These are phyloP conservation scores for Cyprinella venusta DNA, from an alignment of 2,797 vertebrate genomes.

Conservation along the genomic window DNA sequence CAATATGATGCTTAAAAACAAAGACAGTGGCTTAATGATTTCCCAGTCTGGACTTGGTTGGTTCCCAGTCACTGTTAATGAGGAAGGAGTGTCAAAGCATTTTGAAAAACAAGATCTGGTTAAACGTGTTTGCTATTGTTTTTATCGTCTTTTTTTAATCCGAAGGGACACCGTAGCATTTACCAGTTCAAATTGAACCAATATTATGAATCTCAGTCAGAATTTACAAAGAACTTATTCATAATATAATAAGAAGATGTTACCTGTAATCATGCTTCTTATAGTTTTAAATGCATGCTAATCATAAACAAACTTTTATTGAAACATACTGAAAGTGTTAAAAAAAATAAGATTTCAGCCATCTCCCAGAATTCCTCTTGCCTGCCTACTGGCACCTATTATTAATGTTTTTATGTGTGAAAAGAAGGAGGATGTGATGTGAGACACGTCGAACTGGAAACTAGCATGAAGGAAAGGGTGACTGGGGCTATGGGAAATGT, in stretches of 20 bases:
- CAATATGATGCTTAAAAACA: not conserved
- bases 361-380: not conserved
- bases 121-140: not conserved
- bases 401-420: not conserved
- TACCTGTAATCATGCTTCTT: not conserved
- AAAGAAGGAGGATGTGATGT: not conserved
- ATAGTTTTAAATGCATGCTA: not conserved
- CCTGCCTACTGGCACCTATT: not conserved
- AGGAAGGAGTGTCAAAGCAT: not conserved
- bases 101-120: not conserved
- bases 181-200: not conserved
- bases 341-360: not conserved
- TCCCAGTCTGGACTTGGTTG: not conserved
- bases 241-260: not conserved
- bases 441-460: not conserved
- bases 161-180: not conserved
- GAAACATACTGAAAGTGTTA: not conserved
- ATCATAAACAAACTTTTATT: not conserved
- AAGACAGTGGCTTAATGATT: not conserved
- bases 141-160: not conserved
- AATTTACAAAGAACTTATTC: not conserved
- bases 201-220: not conserved
- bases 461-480: not conserved
- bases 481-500: not conserved
- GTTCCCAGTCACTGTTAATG: not conserved